These are phyloP conservation scores for Drosophila arawakana DNA, from an alignment of 1,140 invertebrate species.

Conservation along the genomic window DNA sequence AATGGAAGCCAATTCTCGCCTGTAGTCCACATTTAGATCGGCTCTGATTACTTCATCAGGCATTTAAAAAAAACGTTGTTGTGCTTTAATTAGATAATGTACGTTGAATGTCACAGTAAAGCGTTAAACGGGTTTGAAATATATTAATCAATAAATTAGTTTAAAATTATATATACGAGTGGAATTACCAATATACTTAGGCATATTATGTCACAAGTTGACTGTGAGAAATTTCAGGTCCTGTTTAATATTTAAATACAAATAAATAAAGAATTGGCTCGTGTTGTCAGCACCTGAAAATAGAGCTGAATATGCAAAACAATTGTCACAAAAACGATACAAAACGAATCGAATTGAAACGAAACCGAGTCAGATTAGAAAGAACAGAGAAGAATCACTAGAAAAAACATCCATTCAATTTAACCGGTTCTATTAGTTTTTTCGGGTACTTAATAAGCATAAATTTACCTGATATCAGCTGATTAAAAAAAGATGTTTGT, in stretches of 20 bases:
- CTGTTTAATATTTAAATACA: slow-evolving; percentile 14
- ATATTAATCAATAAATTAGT: slow-evolving; percentile 26
- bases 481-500: slow-evolving; percentile 31
- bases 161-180: slow-evolving; percentile 24
- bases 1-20: slow-evolving; percentile 40
- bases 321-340: slow-evolving; percentile 4
- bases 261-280: slow-evolving; percentile 5
- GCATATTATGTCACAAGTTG: slow-evolving; percentile 17
- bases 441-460: slow-evolving; percentile 33
- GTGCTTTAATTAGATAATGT: slow-evolving; percentile 60
- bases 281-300: slow-evolving; percentile 41
- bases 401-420: slow-evolving; percentile 23
- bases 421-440: slow-evolving; percentile 48
- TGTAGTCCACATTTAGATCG: slow-evolving; percentile 50
- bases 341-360: slow-evolving; percentile 16
- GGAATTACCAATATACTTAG: slow-evolving; percentile 15
- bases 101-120: slow-evolving; percentile 64
- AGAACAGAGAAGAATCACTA: neutral
- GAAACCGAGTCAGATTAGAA: slow-evolving; percentile 15
- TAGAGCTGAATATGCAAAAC: slow-evolving; percentile 27
- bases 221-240: neutral
- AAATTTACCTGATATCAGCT: slow-evolving; percentile 31
- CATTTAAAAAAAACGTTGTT: slow-evolving; percentile 26
- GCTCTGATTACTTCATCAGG: slow-evolving; percentile 72
- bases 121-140: slow-evolving; percentile 62